Base-by-base conservation (phyloP, 2,797 vertebrate species). In the Coilia nasus region DNA sequence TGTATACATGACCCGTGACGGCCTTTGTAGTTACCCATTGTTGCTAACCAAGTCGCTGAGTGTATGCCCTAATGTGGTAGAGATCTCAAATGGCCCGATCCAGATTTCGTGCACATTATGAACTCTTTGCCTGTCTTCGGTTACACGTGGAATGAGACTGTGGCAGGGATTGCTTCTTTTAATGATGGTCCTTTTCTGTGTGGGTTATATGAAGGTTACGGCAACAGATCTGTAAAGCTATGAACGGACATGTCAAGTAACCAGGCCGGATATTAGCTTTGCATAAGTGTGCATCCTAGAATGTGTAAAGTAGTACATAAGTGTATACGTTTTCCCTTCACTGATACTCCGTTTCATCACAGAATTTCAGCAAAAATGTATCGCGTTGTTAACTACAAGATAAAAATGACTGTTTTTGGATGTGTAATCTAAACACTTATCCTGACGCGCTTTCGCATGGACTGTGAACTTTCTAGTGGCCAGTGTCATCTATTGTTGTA, bases 191-290 rank as follows among this genome's bases (percentile, higher is more conserved):
- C 23, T 25, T 31, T 54, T 60, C 4, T 46, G 0, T 23, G 12
- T 4, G n/a, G 21, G 47, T 6, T 54, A 62, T 21, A 15, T 2
- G 57, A 41, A 75, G 25, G 15, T 12, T 89, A 90, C 91, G 93
- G 93, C 89, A 92, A 91, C 91, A 92, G 92, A 93, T 91, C 44
- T 59, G 14, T 35, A 35, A 87, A 87, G 89, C 81, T 83, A 90
- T 54, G 50, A 54, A 90, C 88, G 89, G 91, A 91, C 87, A 90
- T 88, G 89, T 93, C 91, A 91, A 88, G 84, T 88, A 86, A 81
- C 88, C 88, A 90, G 94, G 94, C 94, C 94, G 94, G 95, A 96
- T 94, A 90, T 94, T 44, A 90, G 88, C 88, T 81, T 59, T 78
- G 28, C 25, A 81, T 80, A 21, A 31, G 0, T 17, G 12, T 19